These are phyloP conservation scores for Aphaenogaster ashmeadi DNA, from an alignment of 1,140 invertebrate genomes.

Conservation along the genomic window DNA sequence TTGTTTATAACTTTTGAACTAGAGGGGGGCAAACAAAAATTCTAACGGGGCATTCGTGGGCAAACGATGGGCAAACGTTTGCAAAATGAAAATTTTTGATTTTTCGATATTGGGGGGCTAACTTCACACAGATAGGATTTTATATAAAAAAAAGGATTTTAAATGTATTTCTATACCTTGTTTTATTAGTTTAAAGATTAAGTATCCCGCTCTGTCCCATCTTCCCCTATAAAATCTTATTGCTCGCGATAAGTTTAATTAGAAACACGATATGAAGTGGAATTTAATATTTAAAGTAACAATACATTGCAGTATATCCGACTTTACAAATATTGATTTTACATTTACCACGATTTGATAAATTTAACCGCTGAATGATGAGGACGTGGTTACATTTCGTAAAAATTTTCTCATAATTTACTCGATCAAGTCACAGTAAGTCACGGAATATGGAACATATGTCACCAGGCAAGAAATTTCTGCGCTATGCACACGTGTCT, in stretches of 20 bases:
- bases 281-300: constrained; percentile 36
- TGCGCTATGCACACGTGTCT: constrained; percentile 60
- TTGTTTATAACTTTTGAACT: too few relatives aligned
- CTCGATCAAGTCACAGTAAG: constrained; percentile 34
- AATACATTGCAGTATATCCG: not conserved
- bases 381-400: not conserved
- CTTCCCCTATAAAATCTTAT: not conserved
- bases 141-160: too few relatives aligned
- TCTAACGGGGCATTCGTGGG: too few relatives aligned
- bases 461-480: constrained; percentile 52
- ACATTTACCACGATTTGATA: constrained; percentile 1
- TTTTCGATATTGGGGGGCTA: too few relatives aligned
- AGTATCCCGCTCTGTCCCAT: too few relatives aligned
- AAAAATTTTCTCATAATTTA: constrained; percentile 65
- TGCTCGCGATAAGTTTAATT: not conserved
- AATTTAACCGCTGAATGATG: not conserved
- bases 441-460: constrained; percentile 40
- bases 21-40: too few relatives aligned
- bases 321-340: constrained; percentile 36
- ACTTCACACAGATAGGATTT: too few relatives aligned
- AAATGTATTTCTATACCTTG: too few relatives aligned
- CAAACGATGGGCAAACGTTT: too few relatives aligned
- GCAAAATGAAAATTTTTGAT: too few relatives aligned
- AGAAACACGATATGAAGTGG: not conserved
- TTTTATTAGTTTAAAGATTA: too few relatives aligned